A percentile compares a stretch with the other conserved stretches of the same genome.
Evolutionary conservation across 2,888 invertebrate genomes (phyloP).

Genomic region (Syritta pipiens): DNA sequence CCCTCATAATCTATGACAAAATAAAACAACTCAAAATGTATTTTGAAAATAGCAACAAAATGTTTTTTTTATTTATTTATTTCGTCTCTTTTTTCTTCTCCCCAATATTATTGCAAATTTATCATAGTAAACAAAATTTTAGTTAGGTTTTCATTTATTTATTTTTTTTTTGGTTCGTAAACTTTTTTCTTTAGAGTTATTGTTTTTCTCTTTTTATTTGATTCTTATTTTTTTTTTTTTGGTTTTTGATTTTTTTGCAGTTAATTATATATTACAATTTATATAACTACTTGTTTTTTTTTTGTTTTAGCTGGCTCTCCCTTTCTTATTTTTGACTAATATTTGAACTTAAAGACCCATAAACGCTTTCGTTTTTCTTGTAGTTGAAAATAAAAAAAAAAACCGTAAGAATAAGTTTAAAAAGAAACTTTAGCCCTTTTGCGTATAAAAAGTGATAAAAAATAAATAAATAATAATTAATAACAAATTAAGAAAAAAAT

Average conservation of each 20-base stretch:
- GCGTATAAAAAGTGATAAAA: conserved; percentile 66
- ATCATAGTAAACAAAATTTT: conserved; percentile 65
- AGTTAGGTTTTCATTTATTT: conserved; percentile 58
- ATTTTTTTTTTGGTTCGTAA: conserved; percentile 63
- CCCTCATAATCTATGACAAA: not conserved
- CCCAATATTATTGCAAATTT: conserved; percentile 62
- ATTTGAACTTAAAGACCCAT: conserved; percentile 54
- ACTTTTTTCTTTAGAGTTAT: too few relatives aligned
- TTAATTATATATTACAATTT: conserved; percentile 59
- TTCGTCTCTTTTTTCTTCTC: conserved; percentile 57
- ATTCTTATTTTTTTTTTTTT: conserved; percentile 44
- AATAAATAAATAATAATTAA: conserved; percentile 67
- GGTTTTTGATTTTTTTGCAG: conserved; percentile 32
- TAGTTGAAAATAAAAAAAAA: too few relatives aligned
- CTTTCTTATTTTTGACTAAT: conserved; percentile 12
- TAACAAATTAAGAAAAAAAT: conserved; percentile 54
- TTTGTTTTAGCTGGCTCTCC: conserved; percentile 69
- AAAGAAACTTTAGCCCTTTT: conserved; percentile 53
- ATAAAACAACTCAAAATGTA: conserved; percentile 31
- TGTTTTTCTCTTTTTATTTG: conserved; percentile 61
- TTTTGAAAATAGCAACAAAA: conserved; percentile 55
- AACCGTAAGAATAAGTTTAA: conserved; percentile 29
- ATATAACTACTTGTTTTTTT: conserved; percentile 49
- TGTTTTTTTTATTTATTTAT: conserved; percentile 57
- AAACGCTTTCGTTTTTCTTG: conserved; percentile 42